Conservation (phyloP, 2,888 invertebrate genomes). For the Plutella xylostella region DNA sequence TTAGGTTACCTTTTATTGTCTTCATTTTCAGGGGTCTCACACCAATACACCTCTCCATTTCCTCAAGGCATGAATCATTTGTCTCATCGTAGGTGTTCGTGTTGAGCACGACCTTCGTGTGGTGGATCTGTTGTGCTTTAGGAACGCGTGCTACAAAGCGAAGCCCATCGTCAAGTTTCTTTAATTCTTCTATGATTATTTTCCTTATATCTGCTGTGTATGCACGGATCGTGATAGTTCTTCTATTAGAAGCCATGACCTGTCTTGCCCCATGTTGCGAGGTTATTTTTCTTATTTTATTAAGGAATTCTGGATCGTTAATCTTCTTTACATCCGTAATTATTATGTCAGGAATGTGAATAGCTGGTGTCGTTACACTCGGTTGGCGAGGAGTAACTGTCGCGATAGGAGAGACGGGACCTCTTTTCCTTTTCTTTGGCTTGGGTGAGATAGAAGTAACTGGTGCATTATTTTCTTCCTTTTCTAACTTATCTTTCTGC, state of each 20-base stretch:
- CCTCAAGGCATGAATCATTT: constrained; percentile 1
- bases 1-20: constrained; percentile 9
- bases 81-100: constrained; percentile 2
- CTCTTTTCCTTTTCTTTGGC: neutral
- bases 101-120: constrained; percentile 1
- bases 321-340: constrained; percentile 6
- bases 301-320: constrained; percentile 7
- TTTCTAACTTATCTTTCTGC: neutral
- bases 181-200: constrained; percentile 1
- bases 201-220: neutral
- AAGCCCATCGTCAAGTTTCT: constrained; percentile 5
- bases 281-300: constrained; percentile 7
- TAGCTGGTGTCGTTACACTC: constrained; percentile 11
- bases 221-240: neutral
- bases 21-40: constrained; percentile 8
- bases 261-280: neutral
- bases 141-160: constrained; percentile 5
- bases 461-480: neutral
- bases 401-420: neutral
- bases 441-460: neutral
- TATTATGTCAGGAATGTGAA: constrained; percentile 7
- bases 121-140: constrained; percentile 8
- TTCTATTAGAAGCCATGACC: neutral
- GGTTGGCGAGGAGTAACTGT: constrained; percentile 1
- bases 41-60: constrained; percentile 8